Evolutionary conservation across 2,113 vertebrate species (phyloP).

Genomic region (Oncorhynchus masou): DNA sequence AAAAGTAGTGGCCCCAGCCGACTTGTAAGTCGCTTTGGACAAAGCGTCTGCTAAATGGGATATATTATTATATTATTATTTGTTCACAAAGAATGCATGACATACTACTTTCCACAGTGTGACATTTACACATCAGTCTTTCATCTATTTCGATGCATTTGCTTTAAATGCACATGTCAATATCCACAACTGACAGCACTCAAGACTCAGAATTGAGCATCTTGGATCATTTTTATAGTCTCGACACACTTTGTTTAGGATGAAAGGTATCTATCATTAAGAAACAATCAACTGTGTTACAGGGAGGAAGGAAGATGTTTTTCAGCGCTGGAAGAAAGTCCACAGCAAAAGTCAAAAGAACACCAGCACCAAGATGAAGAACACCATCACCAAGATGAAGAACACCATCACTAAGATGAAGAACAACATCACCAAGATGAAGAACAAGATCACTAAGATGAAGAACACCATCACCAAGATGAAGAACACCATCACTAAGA

Average conservation of each 20-base stretch:
- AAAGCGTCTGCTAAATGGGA: too few species aligned
- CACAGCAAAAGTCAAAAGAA: not conserved
- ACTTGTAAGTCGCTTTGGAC: too few species aligned
- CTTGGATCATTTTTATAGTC: not conserved
- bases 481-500: too few species aligned
- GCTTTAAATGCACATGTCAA: not conserved
- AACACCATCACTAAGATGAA: too few species aligned
- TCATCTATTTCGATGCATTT: not conserved
- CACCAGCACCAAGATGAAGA: conserved; percentile 32
- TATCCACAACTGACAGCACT: too few species aligned
- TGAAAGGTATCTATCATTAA: not conserved
- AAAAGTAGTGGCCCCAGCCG: too few species aligned
- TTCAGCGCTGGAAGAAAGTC: not conserved
- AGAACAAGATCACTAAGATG: too few species aligned
- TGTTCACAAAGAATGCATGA: not conserved
- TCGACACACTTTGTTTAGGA: not conserved
- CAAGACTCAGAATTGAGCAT: not conserved
- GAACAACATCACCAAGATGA: too few species aligned
- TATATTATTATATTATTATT: too few species aligned
- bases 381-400: too few species aligned
- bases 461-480: too few species aligned
- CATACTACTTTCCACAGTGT: not conserved
- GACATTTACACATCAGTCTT: not conserved
- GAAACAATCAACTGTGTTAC: not conserved
- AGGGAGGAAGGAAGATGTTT: not conserved